These are phyloP conservation scores for Drosophila picticornis DNA, from an alignment of 2,888 invertebrate genomes.

Conservation along the genomic window DNA sequence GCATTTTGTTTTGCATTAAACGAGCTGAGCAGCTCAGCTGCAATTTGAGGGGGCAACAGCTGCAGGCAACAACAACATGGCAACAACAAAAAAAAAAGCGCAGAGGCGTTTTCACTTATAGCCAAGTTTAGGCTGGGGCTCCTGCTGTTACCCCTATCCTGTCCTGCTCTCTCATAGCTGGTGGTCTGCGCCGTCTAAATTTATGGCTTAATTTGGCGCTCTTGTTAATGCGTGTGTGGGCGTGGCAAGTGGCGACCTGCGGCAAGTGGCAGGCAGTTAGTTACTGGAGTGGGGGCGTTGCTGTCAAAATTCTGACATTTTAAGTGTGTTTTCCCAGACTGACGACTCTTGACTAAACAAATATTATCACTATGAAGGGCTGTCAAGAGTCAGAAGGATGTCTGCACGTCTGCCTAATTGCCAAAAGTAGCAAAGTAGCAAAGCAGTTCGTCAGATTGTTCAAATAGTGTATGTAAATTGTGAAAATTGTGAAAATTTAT, in stretches of 20 bases:
- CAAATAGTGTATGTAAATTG: constrained; percentile 5
- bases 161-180: constrained; percentile 53
- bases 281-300: constrained; percentile 57
- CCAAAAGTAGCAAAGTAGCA: constrained; percentile 35
- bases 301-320: constrained; percentile 73
- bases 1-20: constrained; percentile 60
- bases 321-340: constrained; percentile 63
- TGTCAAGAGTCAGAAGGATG: constrained; percentile 27
- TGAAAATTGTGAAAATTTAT: not conserved
- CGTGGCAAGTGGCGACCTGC: constrained; percentile 40
- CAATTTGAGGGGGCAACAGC: constrained; percentile 11
- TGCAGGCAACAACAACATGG: constrained; percentile 18
- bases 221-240: constrained; percentile 73
- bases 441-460: constrained; percentile 8
- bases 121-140: constrained; percentile 50
- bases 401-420: constrained; percentile 47
- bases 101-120: constrained; percentile 59
- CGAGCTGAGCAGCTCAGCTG: constrained; percentile 46
- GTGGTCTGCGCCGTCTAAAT: constrained; percentile 69
- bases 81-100: constrained; percentile 8
- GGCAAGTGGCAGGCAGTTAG: constrained; percentile 14
- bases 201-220: constrained; percentile 78
- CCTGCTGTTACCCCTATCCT: constrained; percentile 54
- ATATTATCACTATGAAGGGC: constrained; percentile 57
- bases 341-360: constrained; percentile 60